These are phyloP conservation scores for Rhinoptilus africanus DNA, from an alignment of 2,113 vertebrate genomes.

Conservation along the genomic window DNA sequence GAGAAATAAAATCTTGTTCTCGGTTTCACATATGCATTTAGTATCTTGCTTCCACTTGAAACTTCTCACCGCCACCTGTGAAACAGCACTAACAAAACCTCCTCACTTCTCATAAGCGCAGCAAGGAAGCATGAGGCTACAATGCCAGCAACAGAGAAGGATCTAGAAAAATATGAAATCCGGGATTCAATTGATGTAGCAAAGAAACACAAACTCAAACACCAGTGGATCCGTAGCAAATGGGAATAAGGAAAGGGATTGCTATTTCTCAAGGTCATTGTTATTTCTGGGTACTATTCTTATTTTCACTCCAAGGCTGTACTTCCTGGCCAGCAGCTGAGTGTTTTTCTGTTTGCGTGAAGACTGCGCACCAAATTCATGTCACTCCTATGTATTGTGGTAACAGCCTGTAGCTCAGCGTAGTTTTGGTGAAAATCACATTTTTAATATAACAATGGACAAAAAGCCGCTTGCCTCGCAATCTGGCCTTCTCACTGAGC, in stretches of 20 bases:
- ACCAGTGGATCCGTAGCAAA: neutral
- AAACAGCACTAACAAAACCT: neutral
- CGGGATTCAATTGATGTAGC: neutral
- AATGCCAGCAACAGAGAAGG: neutral
- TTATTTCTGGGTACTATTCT: neutral
- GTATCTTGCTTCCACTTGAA: neutral
- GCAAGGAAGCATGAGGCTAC: neutral
- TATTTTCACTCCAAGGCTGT: neutral
- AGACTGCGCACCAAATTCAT: neutral
- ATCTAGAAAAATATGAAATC: neutral
- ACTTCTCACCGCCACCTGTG: neutral
- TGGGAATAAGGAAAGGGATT: neutral
- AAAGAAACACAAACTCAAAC: neutral
- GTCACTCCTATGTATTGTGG: neutral
- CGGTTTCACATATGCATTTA: neutral
- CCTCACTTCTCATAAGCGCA: neutral
- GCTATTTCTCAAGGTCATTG: neutral
- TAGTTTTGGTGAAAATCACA: neutral
- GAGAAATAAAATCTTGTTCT: neutral
- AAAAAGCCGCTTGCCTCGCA: neutral
- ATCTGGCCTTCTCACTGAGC: neutral
- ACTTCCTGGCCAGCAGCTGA: neutral
- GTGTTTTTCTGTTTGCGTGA: neutral
- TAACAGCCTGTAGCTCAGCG: neutral
- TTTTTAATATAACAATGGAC: neutral